A percentile compares a stretch with the other conserved stretches of the same genome.
Evolutionary conservation across 2,797 vertebrate genomes (phyloP).

Genomic region (Poeciliopsis turneri): DNA sequence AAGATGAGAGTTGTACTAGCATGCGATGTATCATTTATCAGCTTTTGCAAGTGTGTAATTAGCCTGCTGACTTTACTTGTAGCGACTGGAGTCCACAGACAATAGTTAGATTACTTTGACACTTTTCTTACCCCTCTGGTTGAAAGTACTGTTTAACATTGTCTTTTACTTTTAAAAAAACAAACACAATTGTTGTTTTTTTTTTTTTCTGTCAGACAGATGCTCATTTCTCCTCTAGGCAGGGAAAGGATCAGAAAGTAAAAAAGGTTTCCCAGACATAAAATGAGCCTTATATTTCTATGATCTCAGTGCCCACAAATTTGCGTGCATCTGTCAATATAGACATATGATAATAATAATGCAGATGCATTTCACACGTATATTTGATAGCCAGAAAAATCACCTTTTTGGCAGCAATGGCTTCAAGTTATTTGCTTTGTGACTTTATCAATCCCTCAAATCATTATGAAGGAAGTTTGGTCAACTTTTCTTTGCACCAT

Average conservation of each 20-base stretch:
- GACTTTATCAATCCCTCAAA: background rate
- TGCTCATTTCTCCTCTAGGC: background rate
- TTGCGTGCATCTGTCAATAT: background rate
- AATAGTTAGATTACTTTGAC: slow-evolving; percentile 56
- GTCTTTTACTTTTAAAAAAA: background rate
- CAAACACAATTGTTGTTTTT: background rate
- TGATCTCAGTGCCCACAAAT: background rate
- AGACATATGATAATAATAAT: background rate
- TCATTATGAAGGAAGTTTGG: background rate
- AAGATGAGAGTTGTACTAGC: background rate
- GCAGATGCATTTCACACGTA: background rate
- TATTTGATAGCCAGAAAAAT: background rate
- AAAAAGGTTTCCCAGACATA: background rate
- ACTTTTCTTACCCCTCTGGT: slow-evolving; percentile 27
- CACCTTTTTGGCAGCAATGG: background rate
- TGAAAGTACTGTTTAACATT: slow-evolving; percentile 29
- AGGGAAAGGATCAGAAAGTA: background rate
- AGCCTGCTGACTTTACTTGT: slow-evolving; percentile 33
- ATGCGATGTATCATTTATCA: background rate
- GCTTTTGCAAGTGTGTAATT: background rate
- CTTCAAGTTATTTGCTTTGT: background rate
- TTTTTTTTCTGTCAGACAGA: background rate
- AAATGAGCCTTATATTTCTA: background rate
- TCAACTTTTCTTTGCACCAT: background rate
- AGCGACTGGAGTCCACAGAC: background rate